phyloP scores from a whole-genome alignment of 37 sponge, comb jelly and placozoan genomes.

The Diacarnus erythraeanus region DNA sequence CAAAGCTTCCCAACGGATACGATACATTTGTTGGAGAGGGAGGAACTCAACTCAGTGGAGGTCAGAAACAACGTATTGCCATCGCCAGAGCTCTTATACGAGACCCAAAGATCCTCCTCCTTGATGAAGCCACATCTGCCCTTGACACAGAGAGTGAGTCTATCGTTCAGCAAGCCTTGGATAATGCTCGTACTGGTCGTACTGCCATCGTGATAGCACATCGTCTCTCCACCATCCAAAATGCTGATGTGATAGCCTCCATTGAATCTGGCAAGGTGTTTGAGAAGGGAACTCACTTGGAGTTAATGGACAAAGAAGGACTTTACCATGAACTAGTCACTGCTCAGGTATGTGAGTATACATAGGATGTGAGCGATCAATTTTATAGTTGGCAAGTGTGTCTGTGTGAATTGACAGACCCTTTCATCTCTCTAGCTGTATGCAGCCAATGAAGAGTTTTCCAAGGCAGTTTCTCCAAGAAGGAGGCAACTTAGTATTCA shows the following conservation, averaged over 20 bases:
- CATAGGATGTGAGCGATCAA: not conserved
- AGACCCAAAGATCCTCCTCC: slow-evolving; percentile 85
- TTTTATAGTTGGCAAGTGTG: no score
- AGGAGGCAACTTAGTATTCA: not conserved
- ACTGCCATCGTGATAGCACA: slow-evolving; percentile 91
- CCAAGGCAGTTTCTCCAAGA: not conserved
- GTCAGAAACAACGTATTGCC: slow-evolving; percentile 94
- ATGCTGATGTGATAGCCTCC: slow-evolving; percentile 69
- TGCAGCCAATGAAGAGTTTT: slow-evolving; percentile 4
- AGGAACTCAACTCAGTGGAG: slow-evolving; percentile 86
- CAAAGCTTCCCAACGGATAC: slow-evolving; percentile 76
- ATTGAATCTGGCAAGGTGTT: slow-evolving; percentile 61
- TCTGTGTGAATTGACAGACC: no score
- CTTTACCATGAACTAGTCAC: slow-evolving; percentile 90
- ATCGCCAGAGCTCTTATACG: slow-evolving; percentile 88
- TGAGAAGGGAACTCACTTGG: slow-evolving; percentile 78
- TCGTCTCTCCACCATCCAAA: slow-evolving; percentile 86
- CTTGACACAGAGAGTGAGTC: slow-evolving; percentile 90
- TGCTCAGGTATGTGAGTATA: slow-evolving; percentile 53
- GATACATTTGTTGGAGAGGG: slow-evolving; percentile 81
- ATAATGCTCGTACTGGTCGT: slow-evolving; percentile 80
- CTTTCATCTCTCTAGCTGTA: slow-evolving; percentile 2
- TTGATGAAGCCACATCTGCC: slow-evolving; percentile 95
- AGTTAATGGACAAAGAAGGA: slow-evolving; percentile 73
- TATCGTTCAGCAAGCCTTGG: slow-evolving; percentile 84